Evolutionary conservation across 2,113 vertebrate genomes (phyloP).

Genomic region (Thomomys bottae): DNA sequence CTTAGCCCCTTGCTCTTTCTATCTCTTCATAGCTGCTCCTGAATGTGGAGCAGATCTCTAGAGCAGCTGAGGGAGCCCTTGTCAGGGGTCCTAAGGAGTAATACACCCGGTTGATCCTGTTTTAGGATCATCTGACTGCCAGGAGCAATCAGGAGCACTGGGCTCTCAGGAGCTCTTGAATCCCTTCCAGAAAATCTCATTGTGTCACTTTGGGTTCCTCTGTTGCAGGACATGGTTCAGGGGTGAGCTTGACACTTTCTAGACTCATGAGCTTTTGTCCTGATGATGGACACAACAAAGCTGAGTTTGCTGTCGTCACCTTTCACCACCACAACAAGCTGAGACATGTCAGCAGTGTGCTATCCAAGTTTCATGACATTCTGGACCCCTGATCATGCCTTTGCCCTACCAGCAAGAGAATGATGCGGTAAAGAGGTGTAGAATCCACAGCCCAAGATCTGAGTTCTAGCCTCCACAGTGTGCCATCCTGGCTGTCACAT

Average conservation of each 20-base stretch:
- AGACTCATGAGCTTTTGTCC: background rate
- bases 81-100: background rate
- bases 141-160: background rate
- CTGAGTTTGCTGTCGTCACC: fast-evolving
- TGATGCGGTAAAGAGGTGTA: background rate
- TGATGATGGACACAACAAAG: background rate
- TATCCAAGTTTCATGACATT: background rate
- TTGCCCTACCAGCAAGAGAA: background rate
- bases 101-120: background rate
- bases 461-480: background rate
- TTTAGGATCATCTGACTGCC: background rate
- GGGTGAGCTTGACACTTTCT: background rate
- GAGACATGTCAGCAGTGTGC: background rate
- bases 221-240: background rate
- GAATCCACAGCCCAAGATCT: background rate
- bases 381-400: background rate
- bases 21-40: background rate
- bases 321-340: background rate
- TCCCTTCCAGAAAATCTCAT: background rate
- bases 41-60: conserved; percentile 11
- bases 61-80: background rate
- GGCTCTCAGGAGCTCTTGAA: background rate
- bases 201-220: background rate
- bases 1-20: background rate
- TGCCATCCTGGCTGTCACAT: background rate